Conservation (phyloP, 2,113 vertebrate species). For the Oreochromis niloticus region DNA sequence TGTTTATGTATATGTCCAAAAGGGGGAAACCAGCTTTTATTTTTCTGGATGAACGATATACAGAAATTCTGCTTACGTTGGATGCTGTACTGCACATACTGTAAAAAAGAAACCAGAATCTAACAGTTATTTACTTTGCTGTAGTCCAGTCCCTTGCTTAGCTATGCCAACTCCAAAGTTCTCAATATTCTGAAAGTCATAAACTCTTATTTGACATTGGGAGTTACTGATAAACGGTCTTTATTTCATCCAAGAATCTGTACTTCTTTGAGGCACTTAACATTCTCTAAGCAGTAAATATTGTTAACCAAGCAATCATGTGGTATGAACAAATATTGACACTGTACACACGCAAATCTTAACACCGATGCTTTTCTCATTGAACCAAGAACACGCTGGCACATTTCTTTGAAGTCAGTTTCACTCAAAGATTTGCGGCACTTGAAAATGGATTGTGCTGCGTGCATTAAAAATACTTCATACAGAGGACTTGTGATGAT, state of each 20-base stretch:
- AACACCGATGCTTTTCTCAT: background rate
- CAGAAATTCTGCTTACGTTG: background rate
- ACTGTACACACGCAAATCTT: background rate
- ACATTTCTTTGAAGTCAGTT: background rate
- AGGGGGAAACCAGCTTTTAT: background rate
- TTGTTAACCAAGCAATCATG: background rate
- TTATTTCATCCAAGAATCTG: background rate
- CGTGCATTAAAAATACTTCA: background rate
- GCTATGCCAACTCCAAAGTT: background rate
- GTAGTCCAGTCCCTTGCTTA: background rate
- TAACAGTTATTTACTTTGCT: background rate
- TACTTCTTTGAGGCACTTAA: background rate
- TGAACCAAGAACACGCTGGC: background rate
- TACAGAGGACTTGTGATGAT: background rate
- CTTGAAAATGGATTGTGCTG: background rate
- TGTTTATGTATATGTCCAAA: background rate
- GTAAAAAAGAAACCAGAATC: background rate
- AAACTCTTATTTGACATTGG: background rate
- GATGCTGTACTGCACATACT: background rate
- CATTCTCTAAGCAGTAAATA: background rate
- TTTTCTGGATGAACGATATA: background rate
- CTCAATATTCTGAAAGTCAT: background rate
- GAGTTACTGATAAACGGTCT: background rate
- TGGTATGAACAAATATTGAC: background rate
- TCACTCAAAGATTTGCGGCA: background rate